Conservation (phyloP, 2,797 vertebrate species). For the Liasis olivaceus region DNA sequence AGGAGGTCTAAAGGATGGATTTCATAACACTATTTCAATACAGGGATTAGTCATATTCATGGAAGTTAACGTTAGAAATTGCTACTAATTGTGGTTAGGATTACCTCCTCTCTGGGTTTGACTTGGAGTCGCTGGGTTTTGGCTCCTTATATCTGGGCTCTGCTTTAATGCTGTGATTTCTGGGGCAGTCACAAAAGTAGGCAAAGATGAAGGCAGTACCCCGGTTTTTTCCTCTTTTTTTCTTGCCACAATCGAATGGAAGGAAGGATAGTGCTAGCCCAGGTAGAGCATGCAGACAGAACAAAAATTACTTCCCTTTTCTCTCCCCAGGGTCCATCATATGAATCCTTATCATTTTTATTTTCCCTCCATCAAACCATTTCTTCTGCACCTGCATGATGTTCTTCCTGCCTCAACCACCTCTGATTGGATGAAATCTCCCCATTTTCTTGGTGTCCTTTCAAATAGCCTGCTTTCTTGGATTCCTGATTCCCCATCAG, state of each 20-base stretch:
- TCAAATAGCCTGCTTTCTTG: background rate
- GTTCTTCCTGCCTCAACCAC: background rate
- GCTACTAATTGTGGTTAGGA: background rate
- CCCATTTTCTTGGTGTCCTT: background rate
- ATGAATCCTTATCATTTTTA: background rate
- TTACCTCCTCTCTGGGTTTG: background rate
- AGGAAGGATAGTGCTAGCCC: background rate
- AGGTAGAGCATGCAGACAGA: background rate
- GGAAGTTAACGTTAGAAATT: background rate
- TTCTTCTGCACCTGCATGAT: background rate
- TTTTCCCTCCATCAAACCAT: background rate
- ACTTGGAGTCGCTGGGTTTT: background rate
- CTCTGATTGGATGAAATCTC: background rate
- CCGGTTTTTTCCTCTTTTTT: background rate
- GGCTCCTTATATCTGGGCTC: background rate
- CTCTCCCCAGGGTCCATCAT: background rate
- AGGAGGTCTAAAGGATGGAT: background rate
- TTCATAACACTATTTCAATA: background rate
- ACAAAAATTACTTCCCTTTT: background rate
- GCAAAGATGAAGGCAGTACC: background rate
- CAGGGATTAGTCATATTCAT: background rate
- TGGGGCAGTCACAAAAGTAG: background rate
- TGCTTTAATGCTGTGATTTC: background rate
- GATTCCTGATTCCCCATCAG: background rate
- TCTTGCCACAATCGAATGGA: background rate